These are phyloP conservation scores for Epinephelus awoara DNA, from an alignment of 2,797 vertebrate genomes.

Conservation along the genomic window DNA sequence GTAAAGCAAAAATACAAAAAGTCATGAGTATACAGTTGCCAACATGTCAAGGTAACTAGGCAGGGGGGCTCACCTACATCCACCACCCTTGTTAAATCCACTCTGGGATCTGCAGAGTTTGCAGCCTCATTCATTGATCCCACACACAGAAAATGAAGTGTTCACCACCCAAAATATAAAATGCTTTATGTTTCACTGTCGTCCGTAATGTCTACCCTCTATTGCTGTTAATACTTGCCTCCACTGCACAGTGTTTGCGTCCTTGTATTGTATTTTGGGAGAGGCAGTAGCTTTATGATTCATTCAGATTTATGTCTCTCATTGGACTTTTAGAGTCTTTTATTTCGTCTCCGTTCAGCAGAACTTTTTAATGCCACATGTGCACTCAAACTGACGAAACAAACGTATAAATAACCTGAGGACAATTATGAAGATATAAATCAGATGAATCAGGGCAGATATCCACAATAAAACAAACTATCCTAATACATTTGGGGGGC, in stretches of 20 bases:
- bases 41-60: background rate
- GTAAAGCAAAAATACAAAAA: constrained; percentile 8
- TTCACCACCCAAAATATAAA: background rate
- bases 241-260: background rate
- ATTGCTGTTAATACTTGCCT: background rate
- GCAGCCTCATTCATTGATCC: background rate
- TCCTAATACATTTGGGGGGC: background rate
- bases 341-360: background rate
- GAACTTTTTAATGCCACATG: background rate
- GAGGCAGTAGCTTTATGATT: constrained; percentile 1
- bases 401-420: background rate
- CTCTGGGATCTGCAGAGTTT: background rate
- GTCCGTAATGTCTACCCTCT: background rate
- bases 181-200: background rate
- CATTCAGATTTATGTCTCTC: background rate
- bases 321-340: background rate
- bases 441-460: background rate
- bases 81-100: background rate
- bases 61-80: background rate
- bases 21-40: background rate
- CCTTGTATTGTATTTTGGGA: background rate
- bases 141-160: background rate
- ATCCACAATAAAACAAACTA: background rate
- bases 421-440: background rate
- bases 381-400: background rate